Evolutionary conservation across 2,888 invertebrate genomes (phyloP).

Genomic region (Dryococelus australis): DNA sequence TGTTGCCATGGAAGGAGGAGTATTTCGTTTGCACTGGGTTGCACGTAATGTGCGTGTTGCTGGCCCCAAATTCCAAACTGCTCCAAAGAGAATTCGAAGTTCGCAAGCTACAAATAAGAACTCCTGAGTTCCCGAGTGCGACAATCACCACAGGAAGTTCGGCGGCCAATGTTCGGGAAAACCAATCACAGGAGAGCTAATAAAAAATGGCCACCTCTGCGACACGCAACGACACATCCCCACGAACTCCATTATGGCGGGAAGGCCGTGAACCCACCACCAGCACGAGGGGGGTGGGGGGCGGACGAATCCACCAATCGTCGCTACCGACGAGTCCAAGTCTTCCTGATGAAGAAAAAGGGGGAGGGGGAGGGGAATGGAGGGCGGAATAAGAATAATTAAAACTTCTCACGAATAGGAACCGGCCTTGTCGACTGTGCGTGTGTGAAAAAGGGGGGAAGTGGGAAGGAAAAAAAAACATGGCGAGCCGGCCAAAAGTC

Average conservation of each 20-base stretch:
- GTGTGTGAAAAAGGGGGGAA: no score
- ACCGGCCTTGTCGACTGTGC: not conserved
- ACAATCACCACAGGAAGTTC: no score
- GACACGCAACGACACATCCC: not conserved
- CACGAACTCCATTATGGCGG: no score
- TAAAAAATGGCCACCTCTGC: not conserved
- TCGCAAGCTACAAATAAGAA: no score
- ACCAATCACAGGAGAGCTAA: no score
- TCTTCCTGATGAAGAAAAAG: not conserved
- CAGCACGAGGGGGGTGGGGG: not conserved
- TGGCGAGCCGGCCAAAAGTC: not conserved
- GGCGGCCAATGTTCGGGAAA: no score
- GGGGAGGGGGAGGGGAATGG: not conserved
- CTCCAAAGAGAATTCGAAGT: no score
- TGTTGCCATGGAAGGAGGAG: no score
- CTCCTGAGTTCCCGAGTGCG: no score
- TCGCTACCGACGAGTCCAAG: not conserved
- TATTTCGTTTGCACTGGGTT: no score
- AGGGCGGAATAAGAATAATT: not conserved
- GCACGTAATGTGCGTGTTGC: no score
- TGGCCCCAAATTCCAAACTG: no score
- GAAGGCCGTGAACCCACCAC: not conserved
- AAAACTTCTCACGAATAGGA: slow-evolving; percentile 10
- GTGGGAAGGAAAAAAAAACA: not conserved
- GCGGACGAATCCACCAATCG: not conserved